Percentiles rank a stretch among this genome's conserved stretches.
These are phyloP conservation scores for Schizotus pectinicornis DNA, from an alignment of 2,888 invertebrate species.

Conservation along the genomic window DNA sequence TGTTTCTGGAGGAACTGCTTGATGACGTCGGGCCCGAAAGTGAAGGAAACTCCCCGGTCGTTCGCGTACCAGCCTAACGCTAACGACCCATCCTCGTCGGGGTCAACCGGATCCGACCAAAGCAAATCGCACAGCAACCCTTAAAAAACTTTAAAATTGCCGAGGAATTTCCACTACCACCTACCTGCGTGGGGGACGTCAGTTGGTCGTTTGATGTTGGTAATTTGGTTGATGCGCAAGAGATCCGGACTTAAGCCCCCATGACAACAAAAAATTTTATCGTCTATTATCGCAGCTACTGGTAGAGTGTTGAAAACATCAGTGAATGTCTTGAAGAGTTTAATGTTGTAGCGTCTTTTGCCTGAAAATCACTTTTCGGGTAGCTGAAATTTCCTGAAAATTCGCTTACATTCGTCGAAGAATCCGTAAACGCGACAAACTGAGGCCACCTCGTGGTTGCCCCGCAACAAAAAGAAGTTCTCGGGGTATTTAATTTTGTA, in stretches of 20 bases:
- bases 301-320: conserved; percentile 54
- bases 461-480: conserved; percentile 70
- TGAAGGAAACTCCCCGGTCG: conserved; percentile 97
- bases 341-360: conserved; percentile 53
- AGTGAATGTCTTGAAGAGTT: conserved; percentile 54
- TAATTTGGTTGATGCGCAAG: conserved; percentile 47
- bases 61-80: conserved; percentile 96
- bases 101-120: conserved; percentile 84
- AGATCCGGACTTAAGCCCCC: conserved; percentile 54
- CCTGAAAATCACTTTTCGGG: conserved; percentile 34
- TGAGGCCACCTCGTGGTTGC: conserved; percentile 72
- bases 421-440: conserved; percentile 72
- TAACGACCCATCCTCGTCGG: conserved; percentile 69
- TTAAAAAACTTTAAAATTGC: background rate
- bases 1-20: conserved; percentile 95
- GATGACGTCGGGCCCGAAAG: conserved; percentile 97
- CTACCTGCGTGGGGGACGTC: conserved; percentile 44
- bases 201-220: conserved; percentile 45
- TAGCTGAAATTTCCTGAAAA: background rate
- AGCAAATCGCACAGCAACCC: conserved; percentile 83
- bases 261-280: conserved; percentile 55
- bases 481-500: conserved; percentile 76
- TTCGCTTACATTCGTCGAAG: conserved; percentile 66
- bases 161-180: background rate
- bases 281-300: conserved; percentile 53